Evolutionary conservation across 2,797 vertebrate genomes (phyloP), one percentile per base, ranked within the genome.

Genomic region (Tiaroga cobitis): DNA sequence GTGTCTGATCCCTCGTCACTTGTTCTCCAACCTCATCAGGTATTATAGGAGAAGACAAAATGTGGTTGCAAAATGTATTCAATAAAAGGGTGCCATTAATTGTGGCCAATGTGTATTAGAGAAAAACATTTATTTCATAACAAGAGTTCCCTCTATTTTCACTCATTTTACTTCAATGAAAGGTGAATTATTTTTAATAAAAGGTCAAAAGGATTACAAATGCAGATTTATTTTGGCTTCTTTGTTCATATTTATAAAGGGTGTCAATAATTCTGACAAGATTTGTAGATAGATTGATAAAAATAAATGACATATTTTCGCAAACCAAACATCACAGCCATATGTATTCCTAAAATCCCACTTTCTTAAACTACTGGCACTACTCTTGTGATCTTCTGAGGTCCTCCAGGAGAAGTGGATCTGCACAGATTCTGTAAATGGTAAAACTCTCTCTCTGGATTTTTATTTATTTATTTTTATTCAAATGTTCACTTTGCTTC

Each of bases 271-370:
- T 29, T 29, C 61, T 7, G 13, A 63, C 13, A 1, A 16, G 26
- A 15, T 16, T 15, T 63, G 6, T 63, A 29, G 61, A 29, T 7
- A 63, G 61, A 29, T 29, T 8, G 26, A 32, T 65, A 1, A 0
- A 18, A 18, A 65, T 29, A 32, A 32, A 32, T 63, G 0, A 15
- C 29, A 63, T 3, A 63, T 16, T 63, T 63, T 32, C 3, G 2
- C 3, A 24, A 34, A 68, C 26, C n/a, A 41, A n/a, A n/a, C n/a
- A n/a, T n/a, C n/a, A n/a, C n/a, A 41, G 34, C 61, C 51, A 86
- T n/a, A 43, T 72, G 76, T 84, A 68, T 21, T 32, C 84, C 77
- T 69, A 89, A 88, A 85, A 87, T 75, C 79, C 82, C 84, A 85
- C 68, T 68, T 81, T 82, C 86, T 68, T 74, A 88, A 89, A 87